Evolutionary conservation across 2,888 invertebrate species (phyloP), one percentile per base, ranked within the genome.

Genomic region (Desoria tigrina): DNA sequence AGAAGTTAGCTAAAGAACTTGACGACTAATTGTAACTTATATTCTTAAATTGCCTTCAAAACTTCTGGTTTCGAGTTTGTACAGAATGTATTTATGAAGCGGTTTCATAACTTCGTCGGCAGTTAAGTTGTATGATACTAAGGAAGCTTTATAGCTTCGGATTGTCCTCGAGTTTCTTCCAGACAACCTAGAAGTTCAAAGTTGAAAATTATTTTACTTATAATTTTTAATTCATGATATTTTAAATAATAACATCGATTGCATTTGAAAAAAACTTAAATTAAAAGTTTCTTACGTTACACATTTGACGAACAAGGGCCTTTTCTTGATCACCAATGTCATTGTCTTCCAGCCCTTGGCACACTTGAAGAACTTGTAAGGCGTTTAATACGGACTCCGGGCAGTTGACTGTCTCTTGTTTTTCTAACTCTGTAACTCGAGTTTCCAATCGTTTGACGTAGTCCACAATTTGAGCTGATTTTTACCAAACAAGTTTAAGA

Each of bases 371-470:
- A 73, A 95, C 93, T 81, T 93, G 94, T 75, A 95, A 85, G 27
- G 96, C 95, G 76, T 94, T 87, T 14, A 94, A 92, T 2, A 95
- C 94, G 0, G 94, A 94, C 81, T 95, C 94, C 2, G 94, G 94
- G 51, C 92, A 75, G 32, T 71, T 65, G n/a, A 75, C 73, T 4
- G 70, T 72, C 59, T 75, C 75, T 61, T 77, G 76, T 42, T 75
- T 74, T 63, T 83, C 83, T 54, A 83, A 71, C 58, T 80, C 79
- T 60, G 78, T 87, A 57, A 96, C 90, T 77, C 92, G 87, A 74
- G 89, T 88, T 81, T 97, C 96, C 76, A 97, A 83, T 74, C 90
- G 90, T 74, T 90, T 85, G 11, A 96, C 94, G 80, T 97, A 97
- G 78, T 92, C 91, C 80, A 94, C 87, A 65, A 94, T 91, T 82